Evolutionary conservation across 2,797 vertebrate species (phyloP), one percentile per base, ranked within the genome.

Genomic region (Chrosomus eos): DNA sequence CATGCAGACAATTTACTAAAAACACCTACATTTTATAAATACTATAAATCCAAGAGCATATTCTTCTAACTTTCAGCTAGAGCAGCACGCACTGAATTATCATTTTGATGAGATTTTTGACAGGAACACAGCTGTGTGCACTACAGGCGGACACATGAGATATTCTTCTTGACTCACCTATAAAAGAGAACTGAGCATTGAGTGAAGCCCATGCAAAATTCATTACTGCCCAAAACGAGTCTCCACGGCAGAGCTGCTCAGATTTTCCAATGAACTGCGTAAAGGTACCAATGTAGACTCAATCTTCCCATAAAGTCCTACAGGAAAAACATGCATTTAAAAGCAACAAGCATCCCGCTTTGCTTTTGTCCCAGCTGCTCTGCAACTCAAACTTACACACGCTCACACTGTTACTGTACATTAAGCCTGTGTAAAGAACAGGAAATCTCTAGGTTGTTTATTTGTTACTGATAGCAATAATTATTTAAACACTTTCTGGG

Each of bases 301-400:
- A 36, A 51, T 55, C 72, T 55, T 45, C 36, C n/a, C 16, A 67
- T 76, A 31, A 76, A 75, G 45, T 68, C 60, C 5, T 10, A 43
- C 10, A 66, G 36, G 33, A 67, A 31, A 68, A 51, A 16, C n/a
- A 26, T 31, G 82, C 67, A 28, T 62, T 36, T 38, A 36, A 51
- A 58, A 71, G 75, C 76, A 85, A 80, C 83, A 85, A 85, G 83
- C 76, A 79, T 48, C 83, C 10, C 67, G 40, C 53, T 48, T 80
- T 38, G 66, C 48, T 83, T 58, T 76, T 77, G 64, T 55, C 82
- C 48, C 48, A 67, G 60, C 45, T 38, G 40, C 53, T 62, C 51
- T 18, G n/a, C 11, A 68, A 60, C 74, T 28, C 26, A 70, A 26
- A 70, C 43, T 16, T 11, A 13, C n/a, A 51, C 13, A 75, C 11